phyloP scores from a whole-genome alignment of 2,888 invertebrate species.

The Lepidocyrtinus sp. region DNA sequence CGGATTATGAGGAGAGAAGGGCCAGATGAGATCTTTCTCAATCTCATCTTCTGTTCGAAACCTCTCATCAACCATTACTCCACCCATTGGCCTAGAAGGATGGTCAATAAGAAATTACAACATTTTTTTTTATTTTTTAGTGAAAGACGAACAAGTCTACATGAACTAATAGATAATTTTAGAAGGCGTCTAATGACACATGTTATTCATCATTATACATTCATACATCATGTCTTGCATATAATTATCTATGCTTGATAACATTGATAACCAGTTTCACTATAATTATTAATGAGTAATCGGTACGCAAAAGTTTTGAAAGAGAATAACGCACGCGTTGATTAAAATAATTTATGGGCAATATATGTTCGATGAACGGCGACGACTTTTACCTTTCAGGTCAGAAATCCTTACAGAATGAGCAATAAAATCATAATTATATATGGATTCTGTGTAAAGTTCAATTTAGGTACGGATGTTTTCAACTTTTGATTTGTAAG shows the following conservation, averaged over 20 bases:
- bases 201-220: background rate
- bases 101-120: background rate
- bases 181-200: background rate
- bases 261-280: conserved; percentile 2
- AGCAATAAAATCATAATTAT: conserved; percentile 6
- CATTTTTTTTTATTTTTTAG: background rate
- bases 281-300: background rate
- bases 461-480: background rate
- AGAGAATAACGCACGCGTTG: no score
- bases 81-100: background rate
- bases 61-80: conserved; percentile 23
- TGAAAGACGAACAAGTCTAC: background rate
- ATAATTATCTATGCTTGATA: no score
- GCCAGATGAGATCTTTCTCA: conserved; percentile 50
- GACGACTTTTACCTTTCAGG: background rate
- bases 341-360: background rate
- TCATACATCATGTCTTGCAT: no score
- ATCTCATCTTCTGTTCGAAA: conserved; percentile 49
- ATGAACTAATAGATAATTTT: background rate
- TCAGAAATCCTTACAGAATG: background rate
- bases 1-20: conserved; percentile 56
- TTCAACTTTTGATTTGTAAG: background rate
- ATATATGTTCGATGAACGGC: background rate
- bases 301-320: conserved; percentile 1
- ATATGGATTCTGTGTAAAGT: background rate